These are phyloP conservation scores for Clupea harengus DNA, from an alignment of 2,113 vertebrate genomes.

Conservation along the genomic window DNA sequence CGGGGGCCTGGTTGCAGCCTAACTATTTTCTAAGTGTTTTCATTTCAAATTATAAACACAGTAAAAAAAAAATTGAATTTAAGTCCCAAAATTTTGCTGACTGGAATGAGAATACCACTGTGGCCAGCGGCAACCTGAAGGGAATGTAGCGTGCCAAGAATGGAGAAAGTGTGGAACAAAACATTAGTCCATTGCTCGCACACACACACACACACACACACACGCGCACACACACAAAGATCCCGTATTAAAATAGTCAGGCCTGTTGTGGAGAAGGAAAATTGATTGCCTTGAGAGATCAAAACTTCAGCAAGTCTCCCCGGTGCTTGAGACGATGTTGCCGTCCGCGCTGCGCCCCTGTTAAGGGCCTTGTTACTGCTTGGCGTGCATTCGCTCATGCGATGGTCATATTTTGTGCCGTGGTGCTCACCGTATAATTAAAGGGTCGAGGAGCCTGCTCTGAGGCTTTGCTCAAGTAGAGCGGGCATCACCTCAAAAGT, in stretches of 20 bases:
- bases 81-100: slow-evolving; percentile 24
- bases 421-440: background rate
- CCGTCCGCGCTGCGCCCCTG: background rate
- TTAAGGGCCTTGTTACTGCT: slow-evolving; percentile 14
- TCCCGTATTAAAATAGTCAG: slow-evolving; percentile 29
- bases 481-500: background rate
- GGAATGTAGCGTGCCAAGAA: slow-evolving; percentile 37
- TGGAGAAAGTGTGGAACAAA: slow-evolving; percentile 33
- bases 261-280: slow-evolving; percentile 13
- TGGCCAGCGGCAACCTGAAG: slow-evolving; percentile 38
- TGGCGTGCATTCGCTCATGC: background rate
- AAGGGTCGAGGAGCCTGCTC: background rate
- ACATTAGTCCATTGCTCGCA: slow-evolving; percentile 24
- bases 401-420: background rate
- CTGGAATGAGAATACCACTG: slow-evolving; percentile 19
- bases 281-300: slow-evolving; percentile 33
- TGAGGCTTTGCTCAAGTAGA: background rate
- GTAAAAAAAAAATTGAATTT: slow-evolving; percentile 31
- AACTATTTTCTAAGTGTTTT: slow-evolving; percentile 49
- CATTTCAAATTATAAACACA: slow-evolving; percentile 45
- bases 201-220: slow-evolving; percentile 16
- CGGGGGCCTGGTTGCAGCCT: slow-evolving; percentile 31
- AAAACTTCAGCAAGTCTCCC: slow-evolving; percentile 20
- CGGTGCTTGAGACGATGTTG: background rate
- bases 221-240: slow-evolving; percentile 17